A percentile compares a stretch with the other conserved stretches of the same genome.
These are phyloP conservation scores for Oligia latruncula DNA, from an alignment of 2,888 invertebrate species.

Conservation along the genomic window DNA sequence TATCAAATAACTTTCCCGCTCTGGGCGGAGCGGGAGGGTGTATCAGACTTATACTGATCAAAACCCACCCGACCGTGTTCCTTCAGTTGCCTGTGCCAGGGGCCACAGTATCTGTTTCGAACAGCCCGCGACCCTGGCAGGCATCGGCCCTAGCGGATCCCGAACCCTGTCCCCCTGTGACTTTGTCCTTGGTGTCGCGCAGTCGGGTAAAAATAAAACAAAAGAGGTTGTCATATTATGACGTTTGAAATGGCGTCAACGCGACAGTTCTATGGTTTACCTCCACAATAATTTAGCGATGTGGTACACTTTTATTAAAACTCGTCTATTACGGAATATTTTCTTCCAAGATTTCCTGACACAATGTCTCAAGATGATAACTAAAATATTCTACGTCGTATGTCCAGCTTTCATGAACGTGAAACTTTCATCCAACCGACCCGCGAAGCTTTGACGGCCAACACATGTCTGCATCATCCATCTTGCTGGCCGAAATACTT, in stretches of 20 bases:
- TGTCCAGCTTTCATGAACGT: slow-evolving; percentile 18
- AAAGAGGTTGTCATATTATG: background rate
- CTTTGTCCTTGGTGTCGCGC: background rate
- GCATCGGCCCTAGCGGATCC: no score
- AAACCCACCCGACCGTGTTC: no score
- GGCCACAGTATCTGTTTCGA: no score
- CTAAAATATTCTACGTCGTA: slow-evolving; percentile 1
- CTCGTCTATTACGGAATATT: background rate
- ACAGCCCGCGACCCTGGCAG: no score
- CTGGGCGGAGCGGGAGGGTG: no score
- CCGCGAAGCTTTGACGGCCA: slow-evolving; percentile 16
- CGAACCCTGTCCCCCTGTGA: no score
- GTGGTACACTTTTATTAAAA: background rate
- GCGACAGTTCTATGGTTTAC: no score
- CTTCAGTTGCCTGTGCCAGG: no score
- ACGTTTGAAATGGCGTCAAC: background rate
- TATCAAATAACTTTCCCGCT: no score
- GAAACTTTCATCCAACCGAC: background rate
- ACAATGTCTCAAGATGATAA: background rate
- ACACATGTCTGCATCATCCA: slow-evolving; percentile 45
- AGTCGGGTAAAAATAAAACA: background rate
- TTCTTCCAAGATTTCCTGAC: background rate
- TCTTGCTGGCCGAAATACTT: slow-evolving; percentile 43
- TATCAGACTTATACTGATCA: no score
- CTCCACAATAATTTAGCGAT: no score